Conservation (phyloP, 1,140 invertebrate genomes). For the Tribolium madens region DNA sequence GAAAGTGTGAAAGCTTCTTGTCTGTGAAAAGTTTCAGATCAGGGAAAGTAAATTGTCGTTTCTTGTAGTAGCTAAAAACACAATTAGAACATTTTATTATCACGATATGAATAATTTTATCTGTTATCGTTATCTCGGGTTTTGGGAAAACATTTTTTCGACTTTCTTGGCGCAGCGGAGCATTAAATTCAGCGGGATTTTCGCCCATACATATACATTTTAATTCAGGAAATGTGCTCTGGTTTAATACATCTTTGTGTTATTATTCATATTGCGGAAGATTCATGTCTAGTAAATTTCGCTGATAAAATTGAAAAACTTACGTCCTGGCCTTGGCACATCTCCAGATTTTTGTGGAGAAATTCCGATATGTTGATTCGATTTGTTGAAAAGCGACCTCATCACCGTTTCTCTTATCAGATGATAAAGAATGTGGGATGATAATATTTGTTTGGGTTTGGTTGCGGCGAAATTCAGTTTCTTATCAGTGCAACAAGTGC, state of each 20-base stretch:
- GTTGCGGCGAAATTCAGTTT: not conserved
- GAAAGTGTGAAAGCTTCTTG: slow-evolving; percentile 7
- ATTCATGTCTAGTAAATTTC: slow-evolving; percentile 1
- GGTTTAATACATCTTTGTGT: slow-evolving; percentile 9
- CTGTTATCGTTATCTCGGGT: not conserved
- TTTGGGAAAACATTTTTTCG: not conserved
- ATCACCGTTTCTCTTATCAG: slow-evolving; percentile 1
- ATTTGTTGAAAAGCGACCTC: not conserved
- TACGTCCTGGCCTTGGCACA: not conserved
- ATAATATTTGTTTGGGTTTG: slow-evolving; percentile 8
- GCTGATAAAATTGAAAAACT: slow-evolving; percentile 32
- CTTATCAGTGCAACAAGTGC: slow-evolving; percentile 36
- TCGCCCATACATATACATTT: not conserved
- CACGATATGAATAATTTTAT: not conserved
- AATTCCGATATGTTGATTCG: slow-evolving; percentile 14
- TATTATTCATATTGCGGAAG: slow-evolving; percentile 26
- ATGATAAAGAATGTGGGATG: slow-evolving; percentile 2
- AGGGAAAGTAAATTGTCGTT: not conserved
- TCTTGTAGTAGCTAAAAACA: not conserved
- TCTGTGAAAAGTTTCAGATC: no score
- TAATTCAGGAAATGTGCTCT: not conserved
- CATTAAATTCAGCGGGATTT: slow-evolving; percentile 18
- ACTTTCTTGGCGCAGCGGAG: not conserved
- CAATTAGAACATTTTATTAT: not conserved
- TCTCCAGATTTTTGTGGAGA: slow-evolving; percentile 23